Conservation (phyloP, 2,113 vertebrate species). For the Rhynchomys soricoides region DNA sequence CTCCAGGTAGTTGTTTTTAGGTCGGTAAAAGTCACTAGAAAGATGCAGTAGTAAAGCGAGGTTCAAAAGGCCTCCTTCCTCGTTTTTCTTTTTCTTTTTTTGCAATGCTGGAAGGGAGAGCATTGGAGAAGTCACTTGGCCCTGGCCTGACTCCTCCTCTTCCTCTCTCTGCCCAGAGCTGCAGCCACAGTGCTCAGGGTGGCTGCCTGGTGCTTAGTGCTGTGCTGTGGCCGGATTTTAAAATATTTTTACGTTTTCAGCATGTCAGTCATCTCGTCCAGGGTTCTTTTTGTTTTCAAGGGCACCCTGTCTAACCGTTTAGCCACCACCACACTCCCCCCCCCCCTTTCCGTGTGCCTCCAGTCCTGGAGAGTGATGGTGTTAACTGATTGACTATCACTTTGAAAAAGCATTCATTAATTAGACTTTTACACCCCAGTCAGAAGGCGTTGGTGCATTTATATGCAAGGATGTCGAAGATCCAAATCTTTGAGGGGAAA, state of each 20-base stretch:
- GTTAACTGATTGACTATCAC: conserved; percentile 59
- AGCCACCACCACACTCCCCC: conserved; percentile 45
- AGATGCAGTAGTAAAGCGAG: background rate
- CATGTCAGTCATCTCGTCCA: conserved; percentile 49
- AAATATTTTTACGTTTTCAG: conserved; percentile 43
- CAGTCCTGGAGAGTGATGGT: conserved; percentile 52
- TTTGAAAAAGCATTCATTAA: conserved; percentile 65
- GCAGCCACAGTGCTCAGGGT: background rate
- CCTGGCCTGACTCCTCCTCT: conserved; percentile 60
- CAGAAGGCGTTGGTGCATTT: conserved; percentile 55
- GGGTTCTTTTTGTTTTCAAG: conserved; percentile 59
- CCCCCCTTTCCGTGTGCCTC: conserved; percentile 34
- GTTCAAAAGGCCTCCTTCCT: background rate
- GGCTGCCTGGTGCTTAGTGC: conserved; percentile 19
- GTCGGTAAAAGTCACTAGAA: background rate
- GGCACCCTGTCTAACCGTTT: conserved; percentile 23
- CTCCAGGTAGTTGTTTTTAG: background rate
- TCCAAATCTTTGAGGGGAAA: conserved; percentile 33
- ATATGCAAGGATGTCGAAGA: conserved; percentile 53
- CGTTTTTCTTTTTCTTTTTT: background rate
- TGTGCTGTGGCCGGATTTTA: conserved; percentile 18
- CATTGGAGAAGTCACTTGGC: background rate
- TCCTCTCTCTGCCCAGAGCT: conserved; percentile 37
- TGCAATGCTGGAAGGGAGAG: background rate
- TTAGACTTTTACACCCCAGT: conserved; percentile 57